A percentile compares a stretch with the other conserved stretches of the same genome.
Evolutionary conservation across 2,888 invertebrate genomes (phyloP).

Genomic region (Diabrotica balteata): DNA sequence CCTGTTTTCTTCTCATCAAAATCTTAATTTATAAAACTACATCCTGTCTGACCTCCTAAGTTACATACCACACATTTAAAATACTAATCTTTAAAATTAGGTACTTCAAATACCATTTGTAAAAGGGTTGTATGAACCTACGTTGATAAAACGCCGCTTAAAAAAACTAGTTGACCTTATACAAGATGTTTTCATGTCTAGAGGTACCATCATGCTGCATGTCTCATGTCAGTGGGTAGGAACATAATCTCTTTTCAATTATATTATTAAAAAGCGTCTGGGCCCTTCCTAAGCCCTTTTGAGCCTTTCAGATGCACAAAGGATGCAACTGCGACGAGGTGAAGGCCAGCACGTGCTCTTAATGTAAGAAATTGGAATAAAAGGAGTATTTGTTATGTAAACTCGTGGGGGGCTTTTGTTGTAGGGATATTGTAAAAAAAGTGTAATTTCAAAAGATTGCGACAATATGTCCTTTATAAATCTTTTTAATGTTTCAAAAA

Average conservation of each 20-base stretch:
- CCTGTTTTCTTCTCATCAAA: too few relatives aligned
- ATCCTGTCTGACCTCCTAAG: background rate
- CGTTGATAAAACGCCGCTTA: background rate
- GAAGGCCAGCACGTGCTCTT: constrained; percentile 21
- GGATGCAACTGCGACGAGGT: constrained; percentile 16
- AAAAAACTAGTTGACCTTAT: constrained; percentile 14
- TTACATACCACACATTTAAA: background rate
- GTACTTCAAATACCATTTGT: background rate
- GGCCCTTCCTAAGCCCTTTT: constrained; percentile 10
- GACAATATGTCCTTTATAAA: too few relatives aligned
- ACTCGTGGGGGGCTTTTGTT: too few relatives aligned
- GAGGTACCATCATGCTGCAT: constrained; percentile 1
- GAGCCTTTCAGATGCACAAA: constrained; percentile 15
- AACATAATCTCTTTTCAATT: constrained; percentile 11
- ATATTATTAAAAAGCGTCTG: constrained; percentile 14
- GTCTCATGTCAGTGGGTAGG: background rate
- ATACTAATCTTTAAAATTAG: constrained; percentile 7
- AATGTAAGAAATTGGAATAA: background rate
- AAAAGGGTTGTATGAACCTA: background rate
- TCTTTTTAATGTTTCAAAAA: too few relatives aligned
- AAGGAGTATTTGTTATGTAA: too few relatives aligned
- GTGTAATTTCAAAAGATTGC: too few relatives aligned
- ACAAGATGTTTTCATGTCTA: constrained; percentile 9
- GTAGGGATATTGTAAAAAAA: too few relatives aligned
- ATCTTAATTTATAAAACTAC: too few relatives aligned